Conservation (phyloP, 2,797 vertebrate genomes). For the Caiman crocodilus region DNA sequence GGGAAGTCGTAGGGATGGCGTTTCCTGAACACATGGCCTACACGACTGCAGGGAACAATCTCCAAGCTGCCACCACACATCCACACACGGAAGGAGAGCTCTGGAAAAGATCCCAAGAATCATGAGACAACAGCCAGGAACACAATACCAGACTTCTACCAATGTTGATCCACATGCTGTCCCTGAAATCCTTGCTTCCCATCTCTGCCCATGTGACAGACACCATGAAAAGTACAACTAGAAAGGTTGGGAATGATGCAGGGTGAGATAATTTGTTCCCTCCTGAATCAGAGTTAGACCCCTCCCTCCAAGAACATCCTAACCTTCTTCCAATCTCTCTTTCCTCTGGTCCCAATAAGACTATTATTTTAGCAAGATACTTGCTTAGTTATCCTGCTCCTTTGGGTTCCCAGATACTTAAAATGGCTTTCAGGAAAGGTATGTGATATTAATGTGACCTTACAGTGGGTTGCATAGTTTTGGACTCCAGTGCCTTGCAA, state of each 20-base stretch:
- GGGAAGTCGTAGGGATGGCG: constrained; percentile 98
- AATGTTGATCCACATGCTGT: not conserved
- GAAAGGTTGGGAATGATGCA: not conserved
- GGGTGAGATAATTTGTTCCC: not conserved
- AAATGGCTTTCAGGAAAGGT: not conserved
- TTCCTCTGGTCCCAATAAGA: not conserved
- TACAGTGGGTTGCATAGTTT: not conserved
- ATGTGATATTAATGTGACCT: not conserved
- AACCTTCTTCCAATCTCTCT: not conserved
- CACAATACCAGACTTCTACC: not conserved
- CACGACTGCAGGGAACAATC: constrained; percentile 97
- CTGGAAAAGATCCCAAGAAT: constrained; percentile 80
- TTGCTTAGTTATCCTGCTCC: not conserved
- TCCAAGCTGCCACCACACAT: constrained; percentile 98
- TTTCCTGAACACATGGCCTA: constrained; percentile 98
- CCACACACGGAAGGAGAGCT: constrained; percentile 98
- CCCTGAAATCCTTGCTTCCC: not conserved
- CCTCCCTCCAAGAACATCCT: not conserved
- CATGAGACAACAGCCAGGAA: not conserved
- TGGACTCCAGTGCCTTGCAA: not conserved
- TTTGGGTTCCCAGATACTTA: not conserved
- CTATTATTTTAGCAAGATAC: not conserved
- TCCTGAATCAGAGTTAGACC: not conserved
- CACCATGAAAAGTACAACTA: not conserved
- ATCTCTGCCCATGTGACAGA: not conserved